Base-by-base conservation (phyloP, 2,113 vertebrate species). In the Leiothrix lutea region DNA sequence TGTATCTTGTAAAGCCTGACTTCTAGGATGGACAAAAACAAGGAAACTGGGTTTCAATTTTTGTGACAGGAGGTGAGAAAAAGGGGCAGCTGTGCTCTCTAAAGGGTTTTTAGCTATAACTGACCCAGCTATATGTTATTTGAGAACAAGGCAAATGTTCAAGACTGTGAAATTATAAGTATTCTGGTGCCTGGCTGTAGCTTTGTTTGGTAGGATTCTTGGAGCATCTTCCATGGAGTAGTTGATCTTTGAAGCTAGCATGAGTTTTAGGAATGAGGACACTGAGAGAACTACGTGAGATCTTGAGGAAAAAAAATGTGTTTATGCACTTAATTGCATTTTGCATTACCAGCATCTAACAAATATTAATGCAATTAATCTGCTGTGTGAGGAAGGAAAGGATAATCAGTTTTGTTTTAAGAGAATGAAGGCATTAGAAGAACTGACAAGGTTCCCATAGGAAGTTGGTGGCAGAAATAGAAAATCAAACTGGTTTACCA, bases 211-310 rank as follows among this genome's bases (percentile, higher is more conserved):
- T 79, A 25, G 42, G 6, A 24, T 60, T 69, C 51, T 54, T 57
- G 47, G 8, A 48, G 21, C 20, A 25, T 69, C 16, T 23, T 91
- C 53, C 19, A 9, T 67, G 36, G 18, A 74, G 13, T 6, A 47
- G 45, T 26, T 71, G 33, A 8, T 40, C 53, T 69, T 24, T 29
- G 62, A 53, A 80, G 24, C 11, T 44, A 65, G 22, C 2, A 0
- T 26, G 48, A 65, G 11, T 53, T 80, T 77, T 66, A 53, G 53
- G 54, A 80, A 45, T 74, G 24, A 53, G 14, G 15, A 11, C 25
- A 9, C 4, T 20, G 7, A 31, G 33, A 60, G 48, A 69, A 31
- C 53, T 69, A 33, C 0, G 0, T 33, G 20, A 77, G 26, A 38
- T 12, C 25, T 57, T 2, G 1, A 72, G 64, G 64, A 88, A 73